Evolutionary conservation across 2,888 invertebrate species (phyloP), one percentile per base, ranked within the genome.

Genomic region (Dioctria linearis): DNA sequence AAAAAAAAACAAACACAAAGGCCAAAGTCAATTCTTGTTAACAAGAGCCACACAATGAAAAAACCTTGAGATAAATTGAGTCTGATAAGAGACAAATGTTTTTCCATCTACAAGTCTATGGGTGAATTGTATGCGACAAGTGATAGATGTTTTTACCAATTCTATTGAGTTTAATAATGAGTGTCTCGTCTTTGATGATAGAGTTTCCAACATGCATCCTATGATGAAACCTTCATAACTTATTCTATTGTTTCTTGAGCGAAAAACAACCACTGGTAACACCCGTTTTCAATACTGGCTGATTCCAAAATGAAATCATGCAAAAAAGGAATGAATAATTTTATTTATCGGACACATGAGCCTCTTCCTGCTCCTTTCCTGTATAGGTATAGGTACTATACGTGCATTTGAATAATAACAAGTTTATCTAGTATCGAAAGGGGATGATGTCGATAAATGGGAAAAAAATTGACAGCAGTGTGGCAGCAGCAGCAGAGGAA

Each of bases 41-140:
- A 78, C 66, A 78, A 63, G 49, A 51, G 37, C 39, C 49, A 67
- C 49, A 67, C 46, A 1, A 39, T 51, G 42, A 67, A 43, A 67
- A 13, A 69, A 54, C 79, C 79, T 79, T 79, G 54, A 73, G 80
- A 80, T 80, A 80, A 80, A 80, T 80, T 80, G 80, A 63, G 43
- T 57, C 54, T 66, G 80, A 80, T 80, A 80, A 75, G 75, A 75
- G 65, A 80, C 57, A 71, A 75, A 80, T 75, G 40, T 9, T 49
- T 37, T 13, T 5, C 25, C 2, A 25, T 25, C 25, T 25, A 25
- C 25, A 25, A 25, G 25, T 25, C 25, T 25, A 25, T 25, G 2
- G 2, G 0, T 25, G 25, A 25, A 25, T 25, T 37, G 6, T n/a
- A 54, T 11, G n/a, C 39, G 37, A 61, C 61, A 61, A 4, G 3